Conservation (phyloP, 2,113 vertebrate species). For the Microcebus jonahi region DNA sequence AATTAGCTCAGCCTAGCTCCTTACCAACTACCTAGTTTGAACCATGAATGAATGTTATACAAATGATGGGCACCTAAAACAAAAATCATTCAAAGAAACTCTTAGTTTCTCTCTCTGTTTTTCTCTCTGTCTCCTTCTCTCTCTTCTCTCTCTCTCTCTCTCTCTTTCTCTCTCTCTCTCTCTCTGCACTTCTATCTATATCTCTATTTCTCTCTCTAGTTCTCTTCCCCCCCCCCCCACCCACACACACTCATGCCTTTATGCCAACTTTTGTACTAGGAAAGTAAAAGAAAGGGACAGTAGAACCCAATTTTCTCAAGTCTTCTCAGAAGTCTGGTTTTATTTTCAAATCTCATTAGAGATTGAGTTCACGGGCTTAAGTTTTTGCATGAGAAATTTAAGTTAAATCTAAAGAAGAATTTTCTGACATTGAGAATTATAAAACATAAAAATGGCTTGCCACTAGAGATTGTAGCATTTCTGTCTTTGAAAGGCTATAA, state of each 20-base stretch:
- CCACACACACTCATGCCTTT: neutral
- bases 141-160: neutral
- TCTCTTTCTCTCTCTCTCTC: neutral
- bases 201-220: neutral
- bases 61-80: neutral
- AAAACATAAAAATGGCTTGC: conserved; percentile 42
- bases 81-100: neutral
- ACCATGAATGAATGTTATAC: neutral
- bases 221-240: neutral
- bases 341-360: conserved; percentile 45
- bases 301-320: conserved; percentile 13
- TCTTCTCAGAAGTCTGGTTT: conserved; percentile 46
- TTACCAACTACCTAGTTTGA: neutral
- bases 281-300: neutral
- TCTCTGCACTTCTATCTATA: neutral
- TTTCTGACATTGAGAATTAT: conserved; percentile 57
- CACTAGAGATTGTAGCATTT: conserved; percentile 36
- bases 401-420: conserved; percentile 59
- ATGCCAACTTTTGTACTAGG: neutral
- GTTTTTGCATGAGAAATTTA: conserved; percentile 56
- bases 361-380: conserved; percentile 41
- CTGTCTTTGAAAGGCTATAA: conserved; percentile 55
- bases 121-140: neutral
- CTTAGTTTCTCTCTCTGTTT: neutral
- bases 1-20: neutral